Evolutionary conservation across 2,888 invertebrate species (phyloP), one percentile per base, ranked within the genome.

Genomic region (Pemphredon lugubris): DNA sequence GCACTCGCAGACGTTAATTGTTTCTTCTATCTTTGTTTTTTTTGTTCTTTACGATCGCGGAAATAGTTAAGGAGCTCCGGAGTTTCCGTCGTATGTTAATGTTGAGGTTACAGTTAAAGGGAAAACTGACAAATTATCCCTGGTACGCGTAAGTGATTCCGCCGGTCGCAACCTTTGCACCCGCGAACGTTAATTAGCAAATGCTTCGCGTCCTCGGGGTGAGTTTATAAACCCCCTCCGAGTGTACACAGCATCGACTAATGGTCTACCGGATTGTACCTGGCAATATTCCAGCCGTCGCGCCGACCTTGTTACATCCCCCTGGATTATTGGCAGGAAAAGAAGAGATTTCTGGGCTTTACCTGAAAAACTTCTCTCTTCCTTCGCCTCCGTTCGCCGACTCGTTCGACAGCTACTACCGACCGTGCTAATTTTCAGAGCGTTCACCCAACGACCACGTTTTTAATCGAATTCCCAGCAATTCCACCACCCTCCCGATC

Each of bases 101-200:
- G n/a, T n/a, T n/a, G n/a, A n/a, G n/a, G n/a, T n/a, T n/a, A n/a
- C n/a, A n/a, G n/a, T n/a, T n/a, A n/a, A n/a, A n/a, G n/a, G 40
- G 21, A 55, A 55, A 13, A 37, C 4, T 7, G n/a, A 37, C 1
- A 13, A 11, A 37, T 1, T 5, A 26, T 30, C 11, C 34, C 13
- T 26, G 7, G 16, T 37, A 37, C 23, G n/a, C 9, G 14, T 20
- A 16, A 37, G 20, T 9, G 42, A 63, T 58, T 57, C 45, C 47
- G 47, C 51, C 53, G 45, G 58, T 40, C 58, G 45, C 21, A 11
- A 39, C n/a, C 32, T 44, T 32, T 21, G 79, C 73, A 71, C 66
- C 73, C 70, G 73, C 68, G 71, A 53, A 70, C 77, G 81, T 70
- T 82, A 84, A 84, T 85, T 85, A 81, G 79, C 63, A 63, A 77